Evolutionary conservation across 2,888 invertebrate species (phyloP), one percentile per base, ranked within the genome.

Genomic region (Meliscaeva auricollis): DNA sequence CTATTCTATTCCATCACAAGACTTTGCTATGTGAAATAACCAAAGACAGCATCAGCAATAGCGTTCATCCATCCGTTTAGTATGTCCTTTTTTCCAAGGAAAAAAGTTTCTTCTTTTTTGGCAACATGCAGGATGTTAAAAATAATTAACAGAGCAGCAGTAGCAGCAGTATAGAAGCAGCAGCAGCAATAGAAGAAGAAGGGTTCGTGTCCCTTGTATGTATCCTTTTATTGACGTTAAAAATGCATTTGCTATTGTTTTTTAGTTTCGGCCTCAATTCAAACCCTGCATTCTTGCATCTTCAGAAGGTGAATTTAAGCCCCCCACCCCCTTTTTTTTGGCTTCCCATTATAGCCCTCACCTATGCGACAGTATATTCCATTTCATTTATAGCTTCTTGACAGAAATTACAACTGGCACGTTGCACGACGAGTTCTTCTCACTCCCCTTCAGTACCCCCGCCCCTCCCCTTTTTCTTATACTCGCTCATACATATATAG

Each of bases 331-430:
- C 6, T 7, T 1, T 3, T 6, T 6, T 2, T 30, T 32, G 2
- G 17, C 17, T 15, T 20, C 17, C 15, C 20, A 48, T 4, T 9
- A 20, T 3, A n/a, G 26, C 20, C 20, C 64, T 30, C 56, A 70
- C 44, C 17, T 38, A 41, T 13, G 54, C 20, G 11, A n/a, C 11
- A 64, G 64, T 56, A 32, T 56, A 73, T 85, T 85, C 81, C 81
- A 77, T 85, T 85, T 77, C 72, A 85, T 73, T 85, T 85, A 85
- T 60, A 81, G 80, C 74, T 81, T 76, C 85, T 85, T 85, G 85
- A 85, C 81, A 81, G 77, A 81, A 85, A 85, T 85, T 77, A 68
- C 69, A 80, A 80, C 80, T 72, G 80, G 72, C 84, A 85, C 32
- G 48, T 30, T 66, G 48, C 66, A 79, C 64, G 46, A 52, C 44